These are phyloP conservation scores for Torymus auratus DNA, from an alignment of 2,888 invertebrate genomes.

Conservation along the genomic window DNA sequence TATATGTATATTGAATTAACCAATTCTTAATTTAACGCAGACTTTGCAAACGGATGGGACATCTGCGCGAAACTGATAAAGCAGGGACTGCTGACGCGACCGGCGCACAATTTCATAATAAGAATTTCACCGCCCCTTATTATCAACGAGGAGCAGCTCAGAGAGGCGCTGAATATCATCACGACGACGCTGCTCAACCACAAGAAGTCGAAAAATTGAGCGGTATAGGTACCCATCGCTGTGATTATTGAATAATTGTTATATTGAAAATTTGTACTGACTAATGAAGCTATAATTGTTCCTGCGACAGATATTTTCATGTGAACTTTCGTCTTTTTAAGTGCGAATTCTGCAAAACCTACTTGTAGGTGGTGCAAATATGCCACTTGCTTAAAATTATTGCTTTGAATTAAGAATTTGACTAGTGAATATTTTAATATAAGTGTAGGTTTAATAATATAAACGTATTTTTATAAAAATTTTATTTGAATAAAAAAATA, in stretches of 20 bases:
- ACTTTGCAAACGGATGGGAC: constrained; percentile 82
- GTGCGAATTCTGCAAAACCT: too few relatives aligned
- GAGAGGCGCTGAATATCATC: constrained; percentile 80
- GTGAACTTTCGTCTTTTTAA: too few relatives aligned
- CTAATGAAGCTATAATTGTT: too few relatives aligned
- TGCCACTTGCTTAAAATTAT: too few relatives aligned
- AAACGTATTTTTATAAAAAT: not conserved
- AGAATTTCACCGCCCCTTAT: constrained; percentile 84
- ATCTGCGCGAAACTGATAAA: constrained; percentile 82
- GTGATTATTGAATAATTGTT: too few relatives aligned
- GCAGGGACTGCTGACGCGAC: constrained; percentile 84
- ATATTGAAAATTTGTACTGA: too few relatives aligned
- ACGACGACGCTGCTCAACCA: constrained; percentile 67
- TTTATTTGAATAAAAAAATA: constrained; percentile 3
- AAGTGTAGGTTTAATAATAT: too few relatives aligned
- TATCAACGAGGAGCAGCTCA: constrained; percentile 81
- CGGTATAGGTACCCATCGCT: too few relatives aligned
- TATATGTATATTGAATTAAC: not conserved
- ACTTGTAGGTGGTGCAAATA: too few relatives aligned
- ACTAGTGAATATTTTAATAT: constrained; percentile 1
- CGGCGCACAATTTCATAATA: constrained; percentile 85
- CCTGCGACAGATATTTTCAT: too few relatives aligned
- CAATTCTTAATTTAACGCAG: constrained; percentile 72
- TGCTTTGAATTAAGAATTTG: too few relatives aligned
- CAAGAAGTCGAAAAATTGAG: constrained; percentile 45